Conservation (phyloP, 2,113 vertebrate species). For the Forbesichthys agassizii region DNA sequence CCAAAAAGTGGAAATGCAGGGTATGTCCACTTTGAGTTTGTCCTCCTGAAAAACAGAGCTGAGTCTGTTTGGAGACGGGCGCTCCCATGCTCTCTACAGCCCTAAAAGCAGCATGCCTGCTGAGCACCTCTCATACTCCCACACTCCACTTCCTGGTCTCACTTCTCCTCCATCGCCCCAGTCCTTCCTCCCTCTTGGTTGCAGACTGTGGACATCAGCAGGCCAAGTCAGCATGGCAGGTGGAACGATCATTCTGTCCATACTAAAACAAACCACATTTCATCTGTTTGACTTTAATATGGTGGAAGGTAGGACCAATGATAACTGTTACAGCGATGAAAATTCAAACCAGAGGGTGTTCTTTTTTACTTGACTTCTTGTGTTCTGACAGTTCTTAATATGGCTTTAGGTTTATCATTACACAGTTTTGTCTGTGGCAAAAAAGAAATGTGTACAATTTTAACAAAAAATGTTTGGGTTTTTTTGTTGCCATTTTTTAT, state of each 20-base stretch:
- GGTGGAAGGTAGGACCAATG: background rate
- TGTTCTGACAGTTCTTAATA: conserved; percentile 21
- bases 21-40: conserved; percentile 16
- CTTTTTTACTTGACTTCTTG: conserved; percentile 11
- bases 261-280: conserved; percentile 47
- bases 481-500: background rate
- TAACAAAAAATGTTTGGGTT: background rate
- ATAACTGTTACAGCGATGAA: conserved; percentile 9
- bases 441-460: background rate
- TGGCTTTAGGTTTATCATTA: conserved; percentile 5
- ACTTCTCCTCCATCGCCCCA: conserved; percentile 23
- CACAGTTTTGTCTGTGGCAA: background rate
- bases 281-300: conserved; percentile 44
- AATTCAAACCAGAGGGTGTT: conserved; percentile 4
- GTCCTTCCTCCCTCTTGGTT: conserved; percentile 14
- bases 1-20: conserved; percentile 40
- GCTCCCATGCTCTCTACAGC: conserved; percentile 56
- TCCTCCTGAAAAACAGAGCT: conserved; percentile 53
- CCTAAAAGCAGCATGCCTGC: conserved; percentile 57
- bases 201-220: conserved; percentile 27
- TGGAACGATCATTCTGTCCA: conserved; percentile 46
- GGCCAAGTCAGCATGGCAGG: conserved; percentile 46
- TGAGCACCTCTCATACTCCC: conserved; percentile 47
- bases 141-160: conserved; percentile 1
- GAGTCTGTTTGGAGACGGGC: conserved; percentile 49